phyloP scores from a whole-genome alignment of 2,113 vertebrate species.

The Tinamus guttatus region DNA sequence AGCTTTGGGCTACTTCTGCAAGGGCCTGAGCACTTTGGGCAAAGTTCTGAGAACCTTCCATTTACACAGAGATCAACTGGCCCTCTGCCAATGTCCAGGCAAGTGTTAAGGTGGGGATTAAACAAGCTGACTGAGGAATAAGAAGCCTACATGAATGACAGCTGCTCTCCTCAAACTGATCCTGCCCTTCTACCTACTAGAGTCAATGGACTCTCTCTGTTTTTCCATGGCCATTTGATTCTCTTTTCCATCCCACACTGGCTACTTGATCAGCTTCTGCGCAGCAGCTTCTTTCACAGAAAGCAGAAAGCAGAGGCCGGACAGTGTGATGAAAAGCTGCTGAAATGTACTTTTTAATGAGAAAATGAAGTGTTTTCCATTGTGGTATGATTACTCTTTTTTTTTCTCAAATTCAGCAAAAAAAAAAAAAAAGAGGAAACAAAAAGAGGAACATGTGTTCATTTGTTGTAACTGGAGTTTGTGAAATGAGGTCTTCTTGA shows the following conservation, averaged over 20 bases:
- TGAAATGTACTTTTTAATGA: conserved; percentile 74
- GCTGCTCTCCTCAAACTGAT: background rate
- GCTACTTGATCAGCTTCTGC: background rate
- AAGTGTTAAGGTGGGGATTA: background rate
- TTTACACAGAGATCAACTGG: background rate
- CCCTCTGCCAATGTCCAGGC: background rate
- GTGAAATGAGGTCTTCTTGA: conserved; percentile 77
- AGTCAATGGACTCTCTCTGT: background rate
- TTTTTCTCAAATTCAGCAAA: conserved; percentile 71
- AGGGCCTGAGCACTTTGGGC: background rate
- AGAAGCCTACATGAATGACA: background rate
- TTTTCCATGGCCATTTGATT: background rate
- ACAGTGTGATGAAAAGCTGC: conserved; percentile 50
- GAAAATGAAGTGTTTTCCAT: conserved; percentile 79
- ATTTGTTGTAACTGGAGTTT: conserved; percentile 78
- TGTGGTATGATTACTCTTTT: conserved; percentile 56
- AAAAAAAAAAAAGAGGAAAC: conserved; percentile 74
- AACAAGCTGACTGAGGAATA: background rate
- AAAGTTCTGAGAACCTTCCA: background rate
- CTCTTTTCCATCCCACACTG: background rate
- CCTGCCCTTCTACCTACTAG: background rate
- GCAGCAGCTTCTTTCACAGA: background rate
- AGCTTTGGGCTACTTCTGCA: background rate
- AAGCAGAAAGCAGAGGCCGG: background rate
- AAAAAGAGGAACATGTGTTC: conserved; percentile 79